Base-by-base conservation (phyloP, 1,140 invertebrate genomes). In the Triops longicaudatus region DNA sequence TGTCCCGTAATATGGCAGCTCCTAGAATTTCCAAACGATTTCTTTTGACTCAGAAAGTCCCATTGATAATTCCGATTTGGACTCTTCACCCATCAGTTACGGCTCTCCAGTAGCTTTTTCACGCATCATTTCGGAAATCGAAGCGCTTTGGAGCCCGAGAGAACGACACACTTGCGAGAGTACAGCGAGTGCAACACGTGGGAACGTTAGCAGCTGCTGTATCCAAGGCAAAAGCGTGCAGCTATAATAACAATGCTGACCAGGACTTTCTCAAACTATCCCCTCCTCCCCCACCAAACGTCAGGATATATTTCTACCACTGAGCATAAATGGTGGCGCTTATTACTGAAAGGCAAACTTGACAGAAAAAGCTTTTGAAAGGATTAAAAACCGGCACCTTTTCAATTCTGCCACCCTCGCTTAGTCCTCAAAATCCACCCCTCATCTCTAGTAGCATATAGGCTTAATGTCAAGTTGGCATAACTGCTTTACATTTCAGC, bases 121-220 rank as follows among this genome's bases (percentile, higher is more conserved):
- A 63, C 50, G 50, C 50, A 63, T 63, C 50, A 63, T 63, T 63
- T 63, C 50, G n/a, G 50, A 63, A 22, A 22, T 63, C 50, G 50
- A 22, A 63, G 50, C 14, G n/a, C 50, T 63, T 63, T 17, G 14
- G 50, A 5, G 17, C 17, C 14, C 6, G 14, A n/a, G 22, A 63
- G 50, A n/a, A 22, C 17, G 22, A 37, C 31, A 37, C 31, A 37
- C 31, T 63, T 12, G 14, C 17, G 14, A 22, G 14, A 10, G 50
- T 17, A n/a, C n/a, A 63, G 50, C 50, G 50, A 63, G 50, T n/a
- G 50, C 50, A 63, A 63, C 50, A 63, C 50, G 50, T 63, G 50
- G 50, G 50, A 63, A 63, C 14, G 50, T 22, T 17, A 63, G 50
- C 50, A 63, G 50, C 50, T 63, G 50, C 50, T 37, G 31, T 9